phyloP scores from a whole-genome alignment of 2,888 invertebrate genomes.

The Leptothorax acervorum region DNA sequence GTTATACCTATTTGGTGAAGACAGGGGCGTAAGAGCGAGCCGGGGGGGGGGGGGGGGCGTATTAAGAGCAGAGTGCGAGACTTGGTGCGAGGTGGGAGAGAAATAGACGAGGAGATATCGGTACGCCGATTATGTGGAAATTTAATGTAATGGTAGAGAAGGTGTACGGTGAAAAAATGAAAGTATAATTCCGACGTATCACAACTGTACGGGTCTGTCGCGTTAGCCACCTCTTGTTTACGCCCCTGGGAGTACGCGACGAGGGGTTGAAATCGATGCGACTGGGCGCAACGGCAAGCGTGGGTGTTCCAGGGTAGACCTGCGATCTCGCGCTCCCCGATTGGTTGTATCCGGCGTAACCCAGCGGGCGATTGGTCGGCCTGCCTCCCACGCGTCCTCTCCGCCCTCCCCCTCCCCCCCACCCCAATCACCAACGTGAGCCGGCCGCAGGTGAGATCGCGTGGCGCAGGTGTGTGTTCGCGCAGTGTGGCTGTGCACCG shows the following conservation, averaged over 20 bases:
- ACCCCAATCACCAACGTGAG: not conserved
- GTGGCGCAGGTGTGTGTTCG: conserved; percentile 68
- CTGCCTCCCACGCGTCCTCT: conserved; percentile 31
- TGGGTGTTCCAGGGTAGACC: conserved; percentile 72
- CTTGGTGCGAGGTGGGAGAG: not conserved
- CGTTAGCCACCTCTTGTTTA: not conserved
- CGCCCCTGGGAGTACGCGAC: conserved; percentile 13
- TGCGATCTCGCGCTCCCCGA: conserved; percentile 58
- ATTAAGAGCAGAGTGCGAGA: too few relatives aligned
- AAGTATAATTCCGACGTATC: not conserved
- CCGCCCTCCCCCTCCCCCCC: not conserved
- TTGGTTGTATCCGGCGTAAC: conserved; percentile 60
- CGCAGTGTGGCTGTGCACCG: conserved; percentile 65
- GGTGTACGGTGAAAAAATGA: not conserved
- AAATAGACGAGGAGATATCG: too few relatives aligned
- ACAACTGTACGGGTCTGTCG: not conserved
- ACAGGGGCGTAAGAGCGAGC: not conserved
- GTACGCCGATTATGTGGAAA: not conserved
- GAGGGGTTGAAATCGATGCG: conserved; percentile 74
- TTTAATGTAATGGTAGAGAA: not conserved
- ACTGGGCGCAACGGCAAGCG: conserved; percentile 66
- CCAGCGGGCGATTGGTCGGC: conserved; percentile 60
- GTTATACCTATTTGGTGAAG: conserved; percentile 49
- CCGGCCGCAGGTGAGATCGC: conserved; percentile 38
- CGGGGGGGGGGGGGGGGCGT: too few relatives aligned